Base-by-base conservation (phyloP, 1,140 invertebrate species). In the Macrobrachium nipponense region DNA sequence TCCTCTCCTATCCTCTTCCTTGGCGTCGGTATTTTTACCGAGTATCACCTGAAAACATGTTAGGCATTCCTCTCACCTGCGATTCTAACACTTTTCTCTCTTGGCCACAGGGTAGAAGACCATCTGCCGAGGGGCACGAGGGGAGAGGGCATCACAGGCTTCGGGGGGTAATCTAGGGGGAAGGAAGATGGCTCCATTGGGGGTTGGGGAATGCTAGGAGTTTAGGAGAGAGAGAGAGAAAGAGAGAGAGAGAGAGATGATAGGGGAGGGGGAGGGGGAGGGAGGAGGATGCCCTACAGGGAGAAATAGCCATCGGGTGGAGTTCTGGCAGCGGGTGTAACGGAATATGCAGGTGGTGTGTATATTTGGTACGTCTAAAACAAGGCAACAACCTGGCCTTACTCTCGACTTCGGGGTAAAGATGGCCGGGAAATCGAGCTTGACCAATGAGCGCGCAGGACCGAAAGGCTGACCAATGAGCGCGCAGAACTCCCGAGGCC, bases 321-420 rank as follows among this genome's bases (percentile, higher is more conserved):
- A 43, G 66, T 61, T 51, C 77, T 86, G 83, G 83, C 83, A 86
- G 80, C 51, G 64, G n/a, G 83, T 86, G 83, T 86, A 86, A 86
- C 83, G 76, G 83, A 86, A 86, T 86, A 86, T 86, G 83, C 83
- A 86, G 83, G 83, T 86, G 83, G 83, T 86, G 83, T 86, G 77
- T 86, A 86, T 86, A 86, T 86, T 86, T 86, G 83, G 83, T 70
- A 64, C 77, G 76, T 61, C 83, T 86, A 86, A 72, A 86, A 86
- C 51, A 70, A 86, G 83, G 60, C 83, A 80, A 79, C 75, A 73
- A 86, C 83, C 83, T 86, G 83, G 83, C 83, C 70, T 77, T 86
- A 58, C 83, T 77, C 83, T 86, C 83, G 83, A 86, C 76, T 86
- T 86, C 80, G 76, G 83, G 76, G 77, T 86, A 86, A 86, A 86